Conservation (phyloP, 1,140 invertebrate genomes). For the Tribolium castaneum region DNA sequence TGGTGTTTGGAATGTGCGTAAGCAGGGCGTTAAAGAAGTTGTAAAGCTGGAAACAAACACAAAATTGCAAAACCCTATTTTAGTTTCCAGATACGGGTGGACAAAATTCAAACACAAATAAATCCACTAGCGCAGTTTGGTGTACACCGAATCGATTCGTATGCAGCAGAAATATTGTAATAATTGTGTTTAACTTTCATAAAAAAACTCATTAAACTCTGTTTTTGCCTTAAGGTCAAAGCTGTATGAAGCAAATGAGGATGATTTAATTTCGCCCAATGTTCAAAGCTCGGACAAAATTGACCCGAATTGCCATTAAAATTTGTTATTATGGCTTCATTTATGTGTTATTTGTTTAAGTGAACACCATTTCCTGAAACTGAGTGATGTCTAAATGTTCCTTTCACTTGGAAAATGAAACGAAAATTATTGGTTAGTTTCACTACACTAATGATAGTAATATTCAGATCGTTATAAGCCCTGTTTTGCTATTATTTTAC, state of each 20-base stretch:
- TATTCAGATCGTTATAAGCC: no score
- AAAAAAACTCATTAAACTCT: background rate
- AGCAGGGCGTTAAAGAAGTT: conserved; percentile 92
- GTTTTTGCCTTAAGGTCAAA: background rate
- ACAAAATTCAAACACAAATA: background rate
- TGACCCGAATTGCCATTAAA: background rate
- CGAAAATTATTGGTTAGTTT: background rate
- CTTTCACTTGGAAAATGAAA: background rate
- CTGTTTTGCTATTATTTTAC: no score
- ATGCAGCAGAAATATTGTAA: background rate
- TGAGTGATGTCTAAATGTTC: background rate
- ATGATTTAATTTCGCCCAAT: background rate
- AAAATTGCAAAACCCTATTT: background rate
- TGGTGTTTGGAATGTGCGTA: conserved; percentile 78
- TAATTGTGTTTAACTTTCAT: background rate
- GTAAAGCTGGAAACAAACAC: conserved; percentile 77
- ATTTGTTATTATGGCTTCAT: background rate
- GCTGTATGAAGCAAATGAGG: background rate
- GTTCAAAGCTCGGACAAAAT: no score
- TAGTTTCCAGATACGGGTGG: background rate
- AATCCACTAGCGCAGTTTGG: background rate
- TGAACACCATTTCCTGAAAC: background rate
- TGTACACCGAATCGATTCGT: background rate
- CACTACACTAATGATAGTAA: background rate
- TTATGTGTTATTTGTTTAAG: background rate